Evolutionary conservation across 2,888 invertebrate genomes (phyloP), one percentile per base, ranked within the genome.

Genomic region (Apantesis nais): DNA sequence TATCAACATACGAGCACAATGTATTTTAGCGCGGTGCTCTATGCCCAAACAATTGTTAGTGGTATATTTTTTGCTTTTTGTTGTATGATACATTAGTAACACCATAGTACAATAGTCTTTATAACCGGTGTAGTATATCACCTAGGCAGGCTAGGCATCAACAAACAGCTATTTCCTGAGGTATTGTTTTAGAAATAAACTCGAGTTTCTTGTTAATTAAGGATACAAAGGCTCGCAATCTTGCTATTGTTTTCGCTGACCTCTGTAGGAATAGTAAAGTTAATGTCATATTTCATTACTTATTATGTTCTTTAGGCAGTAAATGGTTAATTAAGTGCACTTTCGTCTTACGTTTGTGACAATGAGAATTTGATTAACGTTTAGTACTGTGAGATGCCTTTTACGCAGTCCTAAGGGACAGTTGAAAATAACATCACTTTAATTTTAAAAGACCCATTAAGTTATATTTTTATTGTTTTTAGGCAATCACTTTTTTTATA

Each of bases 131-230:
- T 39, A 37, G 14, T 62, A 62, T 62, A 39, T 25, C 62, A 29
- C 19, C 19, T 19, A 66, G 22, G 34, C 48, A 61, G 31, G 52
- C 60, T 69, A 65, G 52, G 31, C 31, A 73, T 29, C 37, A 60
- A 73, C 62, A 62, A 68, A 62, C 31, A 65, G 62, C 58, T 39
- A 52, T 19, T 70, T 29, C 4, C 41, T 11, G 39, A 75, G 65
- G 69, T 62, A 71, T 81, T 77, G 74, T 73, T 81, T 70, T 70
- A 78, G 66, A 73, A 76, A 72, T 74, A 65, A 65, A 66, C 31
- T 62, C 37, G 61, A 31, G 71, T 62, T 74, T 76, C 70, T 79
- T 77, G 77, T 78, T 73, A 77, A 78, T 79, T 77, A 79, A 71
- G 70, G 67, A 62, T 63, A 78, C 77, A 78, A 74, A 78, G 67